These are phyloP conservation scores for Caenorhabditis becei DNA, from an alignment of 2,888 invertebrate species.

Conservation along the genomic window DNA sequence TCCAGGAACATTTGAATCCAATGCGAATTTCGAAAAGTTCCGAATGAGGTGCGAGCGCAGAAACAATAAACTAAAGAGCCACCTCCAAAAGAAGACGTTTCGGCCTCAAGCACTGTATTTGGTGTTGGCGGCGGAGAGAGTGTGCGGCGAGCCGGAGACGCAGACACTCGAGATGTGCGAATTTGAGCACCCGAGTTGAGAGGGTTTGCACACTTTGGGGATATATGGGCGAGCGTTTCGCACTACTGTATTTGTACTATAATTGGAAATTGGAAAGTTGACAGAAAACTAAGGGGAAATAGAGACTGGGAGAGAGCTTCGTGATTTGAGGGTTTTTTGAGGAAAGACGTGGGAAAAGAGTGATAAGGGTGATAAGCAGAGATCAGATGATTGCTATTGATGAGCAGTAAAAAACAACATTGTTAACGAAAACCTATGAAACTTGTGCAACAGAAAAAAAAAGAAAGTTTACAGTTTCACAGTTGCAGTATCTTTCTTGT, in stretches of 20 bases:
- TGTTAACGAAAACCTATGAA: no score
- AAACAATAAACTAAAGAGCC: conserved; percentile 22
- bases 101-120: conserved; percentile 55
- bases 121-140: conserved; percentile 20
- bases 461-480: no score
- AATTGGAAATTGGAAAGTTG: conserved; percentile 26
- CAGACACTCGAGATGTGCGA: conserved; percentile 62
- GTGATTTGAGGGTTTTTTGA: conserved; percentile 28
- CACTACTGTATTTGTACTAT: conserved; percentile 58
- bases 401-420: no score
- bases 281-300: not conserved
- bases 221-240: conserved; percentile 14
- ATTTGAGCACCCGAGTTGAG: conserved; percentile 62
- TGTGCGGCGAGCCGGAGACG: conserved; percentile 13
- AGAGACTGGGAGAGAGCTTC: not conserved
- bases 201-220: conserved; percentile 33
- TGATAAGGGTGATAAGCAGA: no score
- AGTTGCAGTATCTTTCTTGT: no score
- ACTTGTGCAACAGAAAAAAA: no score
- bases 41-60: conserved; percentile 29
- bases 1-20: not conserved
- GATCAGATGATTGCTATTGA: no score
- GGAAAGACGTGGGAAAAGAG: no score
- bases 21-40: not conserved
- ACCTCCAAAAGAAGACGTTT: conserved; percentile 21